phyloP scores from a whole-genome alignment of 2,888 invertebrate species.

The Pachliopta kotzebuea region DNA sequence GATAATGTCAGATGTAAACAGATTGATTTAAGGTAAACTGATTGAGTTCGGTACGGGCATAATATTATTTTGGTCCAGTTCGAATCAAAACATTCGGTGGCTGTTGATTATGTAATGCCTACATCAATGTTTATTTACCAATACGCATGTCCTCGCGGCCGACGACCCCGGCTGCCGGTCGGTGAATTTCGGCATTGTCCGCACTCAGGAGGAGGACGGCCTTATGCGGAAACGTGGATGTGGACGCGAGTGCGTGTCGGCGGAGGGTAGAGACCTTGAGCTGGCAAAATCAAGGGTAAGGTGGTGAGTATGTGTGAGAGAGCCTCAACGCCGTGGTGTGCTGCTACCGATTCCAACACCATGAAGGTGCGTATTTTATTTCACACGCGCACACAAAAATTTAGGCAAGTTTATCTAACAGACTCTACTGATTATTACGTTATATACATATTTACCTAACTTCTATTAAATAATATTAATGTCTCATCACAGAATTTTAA shows the following conservation, averaged over 20 bases:
- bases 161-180: conserved; percentile 64
- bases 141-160: conserved; percentile 70
- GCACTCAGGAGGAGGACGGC: conserved; percentile 62
- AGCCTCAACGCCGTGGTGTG: conserved; percentile 47
- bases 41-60: conserved; percentile 21
- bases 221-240: conserved; percentile 46
- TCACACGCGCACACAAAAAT: conserved; percentile 34
- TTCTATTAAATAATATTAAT: no score
- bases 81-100: conserved; percentile 43
- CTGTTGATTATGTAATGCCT: conserved; percentile 58
- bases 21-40: neutral
- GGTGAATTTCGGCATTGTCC: conserved; percentile 72
- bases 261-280: conserved; percentile 80
- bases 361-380: conserved; percentile 34
- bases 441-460: no score
- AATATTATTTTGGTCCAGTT: conserved; percentile 24
- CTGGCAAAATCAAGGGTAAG: conserved; percentile 80
- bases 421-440: neutral
- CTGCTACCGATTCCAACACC: conserved; percentile 36
- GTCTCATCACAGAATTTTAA: no score
- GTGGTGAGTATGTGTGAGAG: conserved; percentile 60
- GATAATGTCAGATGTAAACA: no score
- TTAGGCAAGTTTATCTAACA: conserved; percentile 19
- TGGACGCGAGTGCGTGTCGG: conserved; percentile 55
- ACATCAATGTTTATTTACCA: conserved; percentile 76